A percentile compares a stretch with the other conserved stretches of the same genome.
Evolutionary conservation across 2,888 invertebrate species (phyloP).

Genomic region (Phytoseiulus persimilis): DNA sequence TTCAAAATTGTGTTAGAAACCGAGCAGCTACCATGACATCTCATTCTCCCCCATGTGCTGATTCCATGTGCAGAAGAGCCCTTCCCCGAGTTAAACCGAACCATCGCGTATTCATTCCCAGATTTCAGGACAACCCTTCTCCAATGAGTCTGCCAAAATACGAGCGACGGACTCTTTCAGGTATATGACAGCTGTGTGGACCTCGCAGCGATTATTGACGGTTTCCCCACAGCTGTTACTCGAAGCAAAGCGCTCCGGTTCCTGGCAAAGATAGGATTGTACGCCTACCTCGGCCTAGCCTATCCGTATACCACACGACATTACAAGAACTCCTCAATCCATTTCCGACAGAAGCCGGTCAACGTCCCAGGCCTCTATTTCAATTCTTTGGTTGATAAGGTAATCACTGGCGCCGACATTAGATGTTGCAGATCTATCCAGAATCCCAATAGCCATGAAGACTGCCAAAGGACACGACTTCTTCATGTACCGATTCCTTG

Average conservation of each 20-base stretch:
- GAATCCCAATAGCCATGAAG: no score
- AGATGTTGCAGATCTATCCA: no score
- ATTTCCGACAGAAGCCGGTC: conserved; percentile 12
- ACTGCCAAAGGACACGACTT: no score
- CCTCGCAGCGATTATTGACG: neutral
- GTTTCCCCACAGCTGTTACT: neutral
- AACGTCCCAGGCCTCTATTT: conserved; percentile 23
- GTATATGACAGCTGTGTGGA: conserved; percentile 16
- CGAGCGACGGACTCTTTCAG: neutral
- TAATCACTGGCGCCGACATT: neutral
- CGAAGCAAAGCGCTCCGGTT: conserved; percentile 8
- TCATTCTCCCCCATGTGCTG: no score
- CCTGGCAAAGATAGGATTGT: neutral
- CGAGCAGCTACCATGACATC: no score
- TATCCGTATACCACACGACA: conserved; percentile 7
- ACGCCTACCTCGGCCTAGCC: neutral
- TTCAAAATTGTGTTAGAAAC: neutral
- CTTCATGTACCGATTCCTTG: no score
- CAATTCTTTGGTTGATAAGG: conserved; percentile 27
- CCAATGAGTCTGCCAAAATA: no score
- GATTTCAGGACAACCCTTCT: no score
- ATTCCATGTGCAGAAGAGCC: no score
- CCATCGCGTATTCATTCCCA: no score
- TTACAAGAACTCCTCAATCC: neutral
- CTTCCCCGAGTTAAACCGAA: no score